Evolutionary conservation across 1,140 invertebrate genomes (phyloP), one percentile per base, ranked within the genome.

Genomic region (Caenorhabditis tropicalis): DNA sequence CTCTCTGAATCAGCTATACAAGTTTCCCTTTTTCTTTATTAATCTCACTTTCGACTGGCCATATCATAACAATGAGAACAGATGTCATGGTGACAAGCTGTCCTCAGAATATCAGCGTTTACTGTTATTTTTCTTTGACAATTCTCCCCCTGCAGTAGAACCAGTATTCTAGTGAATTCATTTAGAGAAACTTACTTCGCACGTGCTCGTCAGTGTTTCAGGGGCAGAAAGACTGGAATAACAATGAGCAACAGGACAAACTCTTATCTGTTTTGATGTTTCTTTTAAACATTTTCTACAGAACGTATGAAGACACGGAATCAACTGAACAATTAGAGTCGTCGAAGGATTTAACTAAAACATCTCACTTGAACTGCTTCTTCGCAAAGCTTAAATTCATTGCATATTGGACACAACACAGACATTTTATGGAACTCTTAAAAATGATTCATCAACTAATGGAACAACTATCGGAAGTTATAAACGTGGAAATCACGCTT

Each of bases 61-160:
- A 84, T 79, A 24, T 88, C 84, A 53, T 70, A 88, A 56, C 87
- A 88, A 33, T 88, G 65, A 3, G 21, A 58, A 81, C 87, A 88
- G 29, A 88, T 46, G 19, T 88, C 84, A 53, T 88, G 87, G 21
- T 82, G 74, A 79, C 87, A 88, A 9, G 49, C 51, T 0, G 82
- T 60, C 31, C 82, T 83, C 60, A 58, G 81, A 31, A 88, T 43
- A 48, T 88, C 87, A 24, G 43, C 53, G 12, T 86, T 65, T 0
- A 43, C 48, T 15, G 29, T 56, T 21, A 88, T 74, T 33, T 86
- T 88, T 56, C 86, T 65, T n/a, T 74, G 81, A 53, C 87, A 88
- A 33, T 86, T 39, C 27, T 88, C 83, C 33, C 89, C 89, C 24
- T 88, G 86, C 29, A 88, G 88, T 3, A 1, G 0, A 48, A 27